Percentiles rank a stretch among this genome's conserved stretches.
Conservation (phyloP, 2,113 vertebrate genomes). For the Taxidea taxus region DNA sequence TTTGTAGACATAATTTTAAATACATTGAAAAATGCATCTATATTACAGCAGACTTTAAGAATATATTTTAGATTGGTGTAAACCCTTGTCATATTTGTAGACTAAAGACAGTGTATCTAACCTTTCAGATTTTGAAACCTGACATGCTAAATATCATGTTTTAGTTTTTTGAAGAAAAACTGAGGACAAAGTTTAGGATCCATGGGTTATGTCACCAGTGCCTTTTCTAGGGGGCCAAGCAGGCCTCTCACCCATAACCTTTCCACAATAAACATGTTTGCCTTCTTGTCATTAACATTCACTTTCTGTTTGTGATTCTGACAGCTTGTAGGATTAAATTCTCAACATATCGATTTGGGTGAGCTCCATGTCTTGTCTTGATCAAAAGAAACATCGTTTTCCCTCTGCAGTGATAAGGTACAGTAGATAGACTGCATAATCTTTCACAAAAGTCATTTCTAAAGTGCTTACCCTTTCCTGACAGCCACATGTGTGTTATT, state of each 20-base stretch:
- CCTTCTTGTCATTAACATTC: slow-evolving; percentile 78
- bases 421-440: background rate
- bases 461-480: background rate
- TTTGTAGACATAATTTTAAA: background rate
- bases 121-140: slow-evolving; percentile 47
- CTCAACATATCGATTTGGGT: slow-evolving; percentile 65
- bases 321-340: slow-evolving; percentile 76
- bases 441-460: slow-evolving; percentile 53
- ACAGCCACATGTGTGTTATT: background rate
- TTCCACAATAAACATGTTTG: slow-evolving; percentile 74
- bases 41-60: background rate
- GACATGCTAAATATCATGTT: slow-evolving; percentile 53
- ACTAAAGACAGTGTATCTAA: background rate
- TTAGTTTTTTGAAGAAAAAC: slow-evolving; percentile 57
- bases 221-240: slow-evolving; percentile 61
- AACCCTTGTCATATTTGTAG: background rate
- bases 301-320: slow-evolving; percentile 75
- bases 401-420: slow-evolving; percentile 48
- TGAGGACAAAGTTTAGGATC: slow-evolving; percentile 57
- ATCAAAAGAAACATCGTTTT: slow-evolving; percentile 71
- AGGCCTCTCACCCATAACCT: slow-evolving; percentile 74
- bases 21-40: background rate
- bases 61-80: background rate
- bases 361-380: slow-evolving; percentile 70
- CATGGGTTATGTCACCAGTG: slow-evolving; percentile 48